These are phyloP conservation scores for Phacellophora camtschatica DNA, from an alignment of 30 jellyfish, hydroid and myxozoan species.

Conservation along the genomic window DNA sequence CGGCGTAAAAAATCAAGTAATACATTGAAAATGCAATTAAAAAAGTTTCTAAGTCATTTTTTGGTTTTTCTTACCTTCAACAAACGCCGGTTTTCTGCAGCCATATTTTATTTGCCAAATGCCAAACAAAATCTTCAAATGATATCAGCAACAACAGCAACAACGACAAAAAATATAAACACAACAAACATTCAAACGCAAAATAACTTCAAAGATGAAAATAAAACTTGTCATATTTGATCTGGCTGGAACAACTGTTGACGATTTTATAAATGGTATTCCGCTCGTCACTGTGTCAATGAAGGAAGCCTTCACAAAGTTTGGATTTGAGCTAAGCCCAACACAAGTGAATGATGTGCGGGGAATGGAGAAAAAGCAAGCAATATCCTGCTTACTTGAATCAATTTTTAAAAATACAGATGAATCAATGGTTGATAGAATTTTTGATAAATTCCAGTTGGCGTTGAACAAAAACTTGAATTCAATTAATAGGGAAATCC, in stretches of 20 bases:
- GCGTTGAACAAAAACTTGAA: constrained; percentile 14
- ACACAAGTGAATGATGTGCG: constrained; percentile 39
- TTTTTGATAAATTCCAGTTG: constrained; percentile 17
- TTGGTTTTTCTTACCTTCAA: background rate
- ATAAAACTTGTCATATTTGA: constrained; percentile 45
- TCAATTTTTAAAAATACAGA: background rate
- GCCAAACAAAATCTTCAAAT: too few species aligned
- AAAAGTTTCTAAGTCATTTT: too few species aligned
- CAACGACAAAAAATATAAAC: too few species aligned
- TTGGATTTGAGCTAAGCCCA: constrained; percentile 6
- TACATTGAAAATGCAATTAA: too few species aligned
- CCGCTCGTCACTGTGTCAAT: constrained; percentile 62
- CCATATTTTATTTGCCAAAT: constrained; percentile 13
- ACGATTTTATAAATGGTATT: constrained; percentile 41
- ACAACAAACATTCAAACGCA: background rate
- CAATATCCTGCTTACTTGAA: background rate
- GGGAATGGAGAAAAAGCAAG: constrained; percentile 64
- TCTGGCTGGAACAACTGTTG: constrained; percentile 73
- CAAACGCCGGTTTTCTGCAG: constrained; percentile 16
- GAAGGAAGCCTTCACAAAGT: constrained; percentile 35
- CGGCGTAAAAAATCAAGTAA: too few species aligned
- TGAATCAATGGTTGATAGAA: background rate
- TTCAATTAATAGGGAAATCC: constrained; percentile 1
- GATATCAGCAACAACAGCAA: too few species aligned
- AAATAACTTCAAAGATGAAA: background rate